A percentile compares a stretch with the other conserved stretches of the same genome.
phyloP scores from a whole-genome alignment of 2,888 invertebrate species.

The Lasioglossum villosulum region DNA sequence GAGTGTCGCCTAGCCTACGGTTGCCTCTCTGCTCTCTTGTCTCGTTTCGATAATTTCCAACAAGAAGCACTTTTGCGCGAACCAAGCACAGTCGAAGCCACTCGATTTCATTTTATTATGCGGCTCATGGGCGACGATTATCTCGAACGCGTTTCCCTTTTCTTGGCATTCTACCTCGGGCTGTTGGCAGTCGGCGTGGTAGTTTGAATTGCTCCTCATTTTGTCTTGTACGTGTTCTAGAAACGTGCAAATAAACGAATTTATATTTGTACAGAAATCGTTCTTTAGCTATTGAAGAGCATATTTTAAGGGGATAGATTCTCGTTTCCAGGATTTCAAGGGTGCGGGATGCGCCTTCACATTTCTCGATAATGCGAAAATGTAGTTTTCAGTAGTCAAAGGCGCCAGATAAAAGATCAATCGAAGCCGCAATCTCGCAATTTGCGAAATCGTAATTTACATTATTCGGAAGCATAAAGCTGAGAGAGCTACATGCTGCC shows the following conservation, averaged over 20 bases:
- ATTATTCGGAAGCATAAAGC: no score
- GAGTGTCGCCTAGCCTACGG: neutral
- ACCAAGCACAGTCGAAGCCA: neutral
- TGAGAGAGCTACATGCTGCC: no score
- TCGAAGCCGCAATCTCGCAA: no score
- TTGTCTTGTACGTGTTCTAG: no score
- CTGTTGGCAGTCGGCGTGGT: neutral
- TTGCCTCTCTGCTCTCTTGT: neutral
- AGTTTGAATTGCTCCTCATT: neutral
- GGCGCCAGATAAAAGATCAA: no score
- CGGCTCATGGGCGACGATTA: neutral
- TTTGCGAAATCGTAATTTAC: no score
- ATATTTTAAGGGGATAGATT: neutral
- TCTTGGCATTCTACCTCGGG: neutral
- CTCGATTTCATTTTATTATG: neutral
- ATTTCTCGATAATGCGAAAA: no score
- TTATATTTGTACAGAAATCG: neutral
- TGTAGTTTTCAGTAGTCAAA: no score
- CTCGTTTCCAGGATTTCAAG: no score
- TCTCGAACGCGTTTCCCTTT: neutral
- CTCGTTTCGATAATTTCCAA: slow-evolving; percentile 2
- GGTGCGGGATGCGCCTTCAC: no score
- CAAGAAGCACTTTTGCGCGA: neutral
- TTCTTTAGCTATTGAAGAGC: neutral
- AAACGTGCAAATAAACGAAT: no score